A percentile compares a stretch with the other conserved stretches of the same genome.
phyloP scores from a whole-genome alignment of 2,113 vertebrate genomes.

The Jacana jacana region DNA sequence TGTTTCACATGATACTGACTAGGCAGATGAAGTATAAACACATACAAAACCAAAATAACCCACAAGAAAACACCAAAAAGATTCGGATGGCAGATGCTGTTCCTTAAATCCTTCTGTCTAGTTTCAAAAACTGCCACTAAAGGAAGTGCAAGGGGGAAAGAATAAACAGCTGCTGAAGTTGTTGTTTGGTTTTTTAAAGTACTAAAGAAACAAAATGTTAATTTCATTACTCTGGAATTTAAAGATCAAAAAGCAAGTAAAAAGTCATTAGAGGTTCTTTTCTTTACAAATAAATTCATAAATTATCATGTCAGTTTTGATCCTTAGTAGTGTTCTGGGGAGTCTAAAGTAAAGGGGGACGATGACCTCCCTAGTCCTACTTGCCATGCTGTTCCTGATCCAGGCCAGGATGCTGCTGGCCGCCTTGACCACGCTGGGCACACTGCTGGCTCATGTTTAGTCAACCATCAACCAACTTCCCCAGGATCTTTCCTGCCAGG shows the following conservation, averaged over 20 bases:
- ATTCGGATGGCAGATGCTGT: background rate
- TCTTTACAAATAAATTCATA: background rate
- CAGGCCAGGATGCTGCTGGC: too few relatives aligned
- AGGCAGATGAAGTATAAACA: background rate
- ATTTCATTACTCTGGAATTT: background rate
- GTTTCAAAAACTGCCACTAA: background rate
- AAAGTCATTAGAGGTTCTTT: background rate
- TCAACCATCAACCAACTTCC: too few relatives aligned
- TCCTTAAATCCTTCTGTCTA: background rate
- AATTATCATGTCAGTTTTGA: background rate
- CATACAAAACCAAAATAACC: background rate
- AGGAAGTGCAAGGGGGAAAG: background rate
- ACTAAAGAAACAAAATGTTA: background rate
- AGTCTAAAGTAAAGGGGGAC: background rate
- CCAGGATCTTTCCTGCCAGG: too few relatives aligned
- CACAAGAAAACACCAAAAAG: background rate
- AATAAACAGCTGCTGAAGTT: background rate
- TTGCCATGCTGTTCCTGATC: too few relatives aligned
- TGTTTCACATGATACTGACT: background rate
- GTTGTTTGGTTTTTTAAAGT: background rate
- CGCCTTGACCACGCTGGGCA: too few relatives aligned
- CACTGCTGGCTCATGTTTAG: too few relatives aligned
- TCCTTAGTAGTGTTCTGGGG: background rate
- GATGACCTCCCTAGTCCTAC: too few relatives aligned
- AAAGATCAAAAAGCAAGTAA: background rate